phyloP scores from a whole-genome alignment of 2,888 invertebrate species.

The Eueremaeus valkanovi region DNA sequence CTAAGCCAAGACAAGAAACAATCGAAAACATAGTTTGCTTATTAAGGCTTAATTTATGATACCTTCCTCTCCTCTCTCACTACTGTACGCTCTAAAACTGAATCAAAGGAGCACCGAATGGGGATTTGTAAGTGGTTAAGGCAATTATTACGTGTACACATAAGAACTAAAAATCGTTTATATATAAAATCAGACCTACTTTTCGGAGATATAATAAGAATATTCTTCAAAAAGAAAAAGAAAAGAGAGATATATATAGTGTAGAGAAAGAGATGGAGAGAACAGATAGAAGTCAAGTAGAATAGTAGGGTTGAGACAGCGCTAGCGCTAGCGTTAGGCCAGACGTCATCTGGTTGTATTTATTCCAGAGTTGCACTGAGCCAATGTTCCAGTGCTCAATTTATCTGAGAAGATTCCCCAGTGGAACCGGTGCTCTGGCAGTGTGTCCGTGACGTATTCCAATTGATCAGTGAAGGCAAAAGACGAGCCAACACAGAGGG shows the following conservation, averaged over 20 bases:
- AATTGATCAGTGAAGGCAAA: slow-evolving; percentile 17
- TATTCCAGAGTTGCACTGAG: too few species aligned
- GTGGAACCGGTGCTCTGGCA: not conserved
- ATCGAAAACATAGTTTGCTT: slow-evolving; percentile 14
- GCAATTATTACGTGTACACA: not conserved
- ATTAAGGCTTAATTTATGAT: slow-evolving; percentile 19
- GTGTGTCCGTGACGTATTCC: slow-evolving; percentile 25
- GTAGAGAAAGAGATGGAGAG: not conserved
- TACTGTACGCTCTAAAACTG: not conserved
- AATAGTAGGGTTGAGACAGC: not conserved
- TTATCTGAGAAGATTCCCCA: slow-evolving; percentile 26
- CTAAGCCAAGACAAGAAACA: not conserved
- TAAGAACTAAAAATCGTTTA: not conserved
- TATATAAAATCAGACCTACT: not conserved
- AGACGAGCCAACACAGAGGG: slow-evolving; percentile 11
- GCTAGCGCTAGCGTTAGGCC: not conserved
- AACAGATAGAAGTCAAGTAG: not conserved
- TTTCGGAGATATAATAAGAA: too few species aligned
- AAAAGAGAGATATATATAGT: not conserved
- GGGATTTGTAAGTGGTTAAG: slow-evolving; percentile 1
- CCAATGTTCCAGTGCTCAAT: not conserved
- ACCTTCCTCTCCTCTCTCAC: not conserved
- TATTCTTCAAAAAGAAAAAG: not conserved
- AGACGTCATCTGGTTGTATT: not conserved
- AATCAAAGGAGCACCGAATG: not conserved